A percentile compares a stretch with the other conserved stretches of the same genome.
Conservation (phyloP, 2,113 vertebrate genomes). For the Osmerus mordax region DNA sequence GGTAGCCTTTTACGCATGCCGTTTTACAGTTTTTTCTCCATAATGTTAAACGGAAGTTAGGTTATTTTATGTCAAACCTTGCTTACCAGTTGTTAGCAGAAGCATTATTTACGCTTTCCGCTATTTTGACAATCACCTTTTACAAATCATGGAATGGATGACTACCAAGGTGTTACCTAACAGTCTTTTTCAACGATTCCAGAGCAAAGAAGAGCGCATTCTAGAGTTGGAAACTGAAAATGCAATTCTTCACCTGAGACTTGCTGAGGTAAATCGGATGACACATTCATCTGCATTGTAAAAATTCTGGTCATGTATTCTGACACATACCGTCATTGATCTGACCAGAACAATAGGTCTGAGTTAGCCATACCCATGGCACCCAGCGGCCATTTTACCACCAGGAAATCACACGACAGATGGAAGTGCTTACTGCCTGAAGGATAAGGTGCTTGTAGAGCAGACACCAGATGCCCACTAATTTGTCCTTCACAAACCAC, state of each 20-base stretch:
- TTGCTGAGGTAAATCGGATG: constrained; percentile 70
- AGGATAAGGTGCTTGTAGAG: constrained; percentile 28
- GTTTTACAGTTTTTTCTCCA: neutral
- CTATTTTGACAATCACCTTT: too few species aligned
- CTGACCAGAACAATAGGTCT: too few species aligned
- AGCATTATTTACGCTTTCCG: too few species aligned
- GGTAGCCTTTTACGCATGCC: constrained; percentile 19
- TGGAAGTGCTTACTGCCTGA: constrained; percentile 18
- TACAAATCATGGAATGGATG: neutral
- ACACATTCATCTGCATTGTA: neutral
- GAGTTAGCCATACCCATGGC: neutral
- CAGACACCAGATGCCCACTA: constrained; percentile 25
- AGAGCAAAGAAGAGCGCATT: constrained; percentile 84
- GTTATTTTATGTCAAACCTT: neutral
- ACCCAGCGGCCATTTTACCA: neutral
- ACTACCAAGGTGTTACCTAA: neutral
- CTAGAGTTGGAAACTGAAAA: constrained; percentile 83
- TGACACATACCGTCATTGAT: too few species aligned
- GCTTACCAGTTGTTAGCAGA: neutral
- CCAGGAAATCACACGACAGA: constrained; percentile 18
- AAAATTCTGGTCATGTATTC: too few species aligned
- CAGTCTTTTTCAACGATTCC: constrained; percentile 6
- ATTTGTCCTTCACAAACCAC: constrained; percentile 10
- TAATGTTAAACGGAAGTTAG: neutral
- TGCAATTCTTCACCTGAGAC: constrained; percentile 77